Evolutionary conservation across 92 coral and sea anemone genomes (phyloP).

Genomic region (Phymanthus crucifer): DNA sequence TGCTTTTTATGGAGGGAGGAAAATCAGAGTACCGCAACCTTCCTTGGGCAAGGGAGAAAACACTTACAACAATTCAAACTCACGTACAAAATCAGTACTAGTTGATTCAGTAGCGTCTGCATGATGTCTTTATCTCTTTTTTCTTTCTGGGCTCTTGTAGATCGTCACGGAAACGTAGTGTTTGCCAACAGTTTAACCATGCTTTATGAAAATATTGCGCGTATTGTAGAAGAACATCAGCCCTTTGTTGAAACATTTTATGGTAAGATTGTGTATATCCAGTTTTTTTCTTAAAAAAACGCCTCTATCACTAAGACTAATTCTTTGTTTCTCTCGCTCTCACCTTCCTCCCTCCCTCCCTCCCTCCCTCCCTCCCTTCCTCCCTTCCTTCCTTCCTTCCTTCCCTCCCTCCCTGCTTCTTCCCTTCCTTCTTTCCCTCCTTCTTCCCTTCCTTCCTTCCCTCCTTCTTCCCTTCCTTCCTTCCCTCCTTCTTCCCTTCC

Average conservation of each 20-base stretch:
- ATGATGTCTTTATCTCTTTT: not conserved
- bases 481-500: not conserved
- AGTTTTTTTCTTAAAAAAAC: not conserved
- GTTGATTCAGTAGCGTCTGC: not conserved
- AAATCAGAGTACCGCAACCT: too few species aligned
- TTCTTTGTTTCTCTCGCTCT: not conserved
- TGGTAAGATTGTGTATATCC: too few species aligned
- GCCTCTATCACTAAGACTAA: not conserved
- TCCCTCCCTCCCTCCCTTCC: not conserved
- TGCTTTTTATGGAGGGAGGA: too few species aligned
- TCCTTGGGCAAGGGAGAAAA: too few species aligned
- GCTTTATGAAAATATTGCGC: slow-evolving; percentile 92
- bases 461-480: not conserved
- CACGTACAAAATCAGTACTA: not conserved
- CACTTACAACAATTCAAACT: too few species aligned
- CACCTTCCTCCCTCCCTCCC: not conserved
- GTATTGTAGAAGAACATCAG: slow-evolving; percentile 96
- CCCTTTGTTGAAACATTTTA: slow-evolving; percentile 96
- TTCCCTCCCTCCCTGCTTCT: not conserved
- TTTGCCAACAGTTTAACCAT: slow-evolving; percentile 93
- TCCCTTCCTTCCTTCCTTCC: not conserved
- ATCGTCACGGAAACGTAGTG: slow-evolving; percentile 88
- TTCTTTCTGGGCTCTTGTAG: slow-evolving; percentile 22
- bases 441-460: not conserved
- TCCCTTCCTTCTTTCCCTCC: not conserved